phyloP scores from a whole-genome alignment of 1,140 invertebrate species.

The Drosophila auraria region DNA sequence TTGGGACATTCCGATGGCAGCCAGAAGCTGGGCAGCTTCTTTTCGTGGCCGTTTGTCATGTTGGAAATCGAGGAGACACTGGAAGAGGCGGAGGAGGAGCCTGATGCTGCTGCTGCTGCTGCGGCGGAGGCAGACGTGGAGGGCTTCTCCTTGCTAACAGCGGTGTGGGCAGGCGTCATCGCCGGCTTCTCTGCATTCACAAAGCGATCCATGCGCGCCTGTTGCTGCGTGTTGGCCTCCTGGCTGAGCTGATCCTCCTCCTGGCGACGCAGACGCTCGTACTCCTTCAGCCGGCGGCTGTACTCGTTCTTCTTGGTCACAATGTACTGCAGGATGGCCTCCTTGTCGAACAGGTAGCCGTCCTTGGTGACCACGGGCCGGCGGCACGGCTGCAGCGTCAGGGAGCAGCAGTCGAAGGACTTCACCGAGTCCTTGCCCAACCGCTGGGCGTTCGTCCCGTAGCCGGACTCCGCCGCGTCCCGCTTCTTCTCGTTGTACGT shows the following conservation, averaged over 20 bases:
- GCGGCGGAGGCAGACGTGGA: slow-evolving; percentile 44
- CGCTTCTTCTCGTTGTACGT: slow-evolving; percentile 99
- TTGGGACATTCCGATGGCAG: slow-evolving; percentile 97
- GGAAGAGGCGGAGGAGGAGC: slow-evolving; percentile 80
- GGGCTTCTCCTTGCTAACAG: slow-evolving; percentile 30
- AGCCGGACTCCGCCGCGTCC: slow-evolving; percentile 96
- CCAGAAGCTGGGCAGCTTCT: slow-evolving; percentile 98
- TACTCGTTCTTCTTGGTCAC: slow-evolving; percentile 98
- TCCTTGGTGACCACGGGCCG: slow-evolving; percentile 88
- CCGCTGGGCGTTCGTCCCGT: slow-evolving; percentile 93
- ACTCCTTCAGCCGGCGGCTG: slow-evolving; percentile 95
- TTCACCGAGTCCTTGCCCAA: slow-evolving; percentile 97
- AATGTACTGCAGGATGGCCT: slow-evolving; percentile 98
- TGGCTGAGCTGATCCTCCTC: slow-evolving; percentile 88
- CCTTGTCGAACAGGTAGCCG: slow-evolving; percentile 98
- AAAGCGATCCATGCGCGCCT: slow-evolving; percentile 91
- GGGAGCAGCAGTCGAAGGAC: slow-evolving; percentile 98
- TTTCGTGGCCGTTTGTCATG: slow-evolving; percentile 89
- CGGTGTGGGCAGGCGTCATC: slow-evolving; percentile 53
- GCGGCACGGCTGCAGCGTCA: slow-evolving; percentile 95
- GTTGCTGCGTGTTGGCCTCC: slow-evolving; percentile 85
- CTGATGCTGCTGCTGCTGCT: slow-evolving; percentile 13
- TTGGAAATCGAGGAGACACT: slow-evolving; percentile 89
- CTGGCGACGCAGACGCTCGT: slow-evolving; percentile 94
- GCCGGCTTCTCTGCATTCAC: slow-evolving; percentile 87